Evolutionary conservation across 2,888 invertebrate species (phyloP), one percentile per base, ranked within the genome.

Genomic region (Chymomyza caudatula): DNA sequence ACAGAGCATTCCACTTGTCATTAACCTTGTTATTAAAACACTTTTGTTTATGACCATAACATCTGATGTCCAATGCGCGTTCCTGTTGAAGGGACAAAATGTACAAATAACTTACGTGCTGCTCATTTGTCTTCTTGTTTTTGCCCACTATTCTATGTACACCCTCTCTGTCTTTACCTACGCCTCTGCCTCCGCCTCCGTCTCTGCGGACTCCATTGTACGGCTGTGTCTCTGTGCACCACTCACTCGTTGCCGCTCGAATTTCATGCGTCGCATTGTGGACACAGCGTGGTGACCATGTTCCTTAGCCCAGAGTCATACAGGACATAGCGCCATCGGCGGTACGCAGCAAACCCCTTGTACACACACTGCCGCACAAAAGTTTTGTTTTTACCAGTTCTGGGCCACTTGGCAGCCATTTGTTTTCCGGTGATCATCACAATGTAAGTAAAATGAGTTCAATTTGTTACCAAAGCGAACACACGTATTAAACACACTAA

Each of bases 21-120:
- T 88, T 87, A 87, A 88, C 78, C 78, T 87, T 88, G 87, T 88
- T 88, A 86, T 87, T 82, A 82, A 84, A 89, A 82, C 89, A 88
- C 88, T 89, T 87, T 85, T 86, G 74, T 75, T 72, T 73, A 73
- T 76, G 74, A 62, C 69, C 76, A 77, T 76, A 87, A 86, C 88
- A 88, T 84, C 89, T 89, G 88, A 87, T 88, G 88, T 80, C 71
- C 78, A 23, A 19, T 19, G 49, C 15, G 63, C 59, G 52, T 63
- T 65, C 42, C 23, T 47, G 62, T 59, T 57, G 58, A 68, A 62
- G 67, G 71, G 76, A 71, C 74, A 81, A 59, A 67, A 60, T 73
- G 73, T 73, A 73, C 77, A 85, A 89, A 88, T 88, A 76, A 84
- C 88, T 76, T 87, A 89, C 88, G 88, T 87, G 88, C 82, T 77